A percentile compares a stretch with the other conserved stretches of the same genome.
phyloP scores from a whole-genome alignment of 2,113 vertebrate genomes.

The Chauna torquata region DNA sequence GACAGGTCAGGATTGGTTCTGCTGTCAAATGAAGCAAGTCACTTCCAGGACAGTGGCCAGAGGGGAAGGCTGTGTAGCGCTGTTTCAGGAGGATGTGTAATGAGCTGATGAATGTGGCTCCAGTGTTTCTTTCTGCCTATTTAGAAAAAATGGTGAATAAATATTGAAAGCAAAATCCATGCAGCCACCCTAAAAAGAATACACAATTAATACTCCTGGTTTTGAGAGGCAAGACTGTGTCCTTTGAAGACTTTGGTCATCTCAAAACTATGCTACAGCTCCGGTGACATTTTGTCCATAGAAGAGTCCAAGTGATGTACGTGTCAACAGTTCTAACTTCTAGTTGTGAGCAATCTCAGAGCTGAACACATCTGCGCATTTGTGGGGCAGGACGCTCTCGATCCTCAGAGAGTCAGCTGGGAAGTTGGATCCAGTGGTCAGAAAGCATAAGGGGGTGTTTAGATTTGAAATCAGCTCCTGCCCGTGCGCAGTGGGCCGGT shows the following conservation, averaged over 20 bases:
- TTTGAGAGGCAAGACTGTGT: not conserved
- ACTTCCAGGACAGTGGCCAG: not conserved
- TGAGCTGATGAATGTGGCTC: not conserved
- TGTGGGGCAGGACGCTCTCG: not conserved
- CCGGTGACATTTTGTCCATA: not conserved
- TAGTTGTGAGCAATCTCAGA: not conserved
- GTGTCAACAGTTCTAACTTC: not conserved
- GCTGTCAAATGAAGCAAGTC: not conserved
- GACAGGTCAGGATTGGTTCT: not conserved
- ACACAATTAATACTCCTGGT: not conserved
- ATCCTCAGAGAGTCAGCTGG: not conserved
- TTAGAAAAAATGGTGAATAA: not conserved
- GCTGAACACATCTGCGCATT: no score
- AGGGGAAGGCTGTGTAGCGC: accelerated
- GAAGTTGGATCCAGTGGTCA: not conserved
- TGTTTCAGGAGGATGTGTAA: not conserved
- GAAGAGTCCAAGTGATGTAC: not conserved
- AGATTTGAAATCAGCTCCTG: not conserved
- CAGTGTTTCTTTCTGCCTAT: not conserved
- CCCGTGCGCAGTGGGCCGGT: not conserved
- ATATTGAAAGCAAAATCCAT: not conserved
- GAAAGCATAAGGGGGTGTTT: not conserved
- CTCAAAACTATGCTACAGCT: not conserved
- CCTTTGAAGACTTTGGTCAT: not conserved
- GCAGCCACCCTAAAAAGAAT: not conserved